A percentile compares a stretch with the other conserved stretches of the same genome.
These are phyloP conservation scores for Corythaixoides concolor DNA, from an alignment of 2,113 vertebrate species.

Conservation along the genomic window DNA sequence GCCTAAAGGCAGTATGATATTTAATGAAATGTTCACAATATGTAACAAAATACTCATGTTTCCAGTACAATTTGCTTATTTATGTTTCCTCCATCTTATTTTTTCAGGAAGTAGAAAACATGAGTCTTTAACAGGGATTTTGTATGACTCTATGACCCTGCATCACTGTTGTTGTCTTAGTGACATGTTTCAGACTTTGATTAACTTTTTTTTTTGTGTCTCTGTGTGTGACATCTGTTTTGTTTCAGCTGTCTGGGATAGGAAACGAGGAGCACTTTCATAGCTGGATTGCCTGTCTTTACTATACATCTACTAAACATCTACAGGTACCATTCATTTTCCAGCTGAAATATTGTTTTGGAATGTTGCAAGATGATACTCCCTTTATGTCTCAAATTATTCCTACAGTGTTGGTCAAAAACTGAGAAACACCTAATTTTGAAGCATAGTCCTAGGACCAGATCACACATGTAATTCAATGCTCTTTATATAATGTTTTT, in stretches of 20 bases:
- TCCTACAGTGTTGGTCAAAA: not conserved
- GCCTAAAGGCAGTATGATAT: not conserved
- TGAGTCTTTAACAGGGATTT: not conserved
- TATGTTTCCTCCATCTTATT: not conserved
- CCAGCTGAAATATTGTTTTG: constrained; percentile 31
- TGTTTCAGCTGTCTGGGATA: constrained; percentile 41
- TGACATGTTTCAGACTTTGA: not conserved
- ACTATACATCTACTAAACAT: not conserved
- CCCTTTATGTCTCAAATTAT: constrained; percentile 21
- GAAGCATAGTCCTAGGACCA: not conserved
- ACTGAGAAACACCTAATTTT: constrained; percentile 41
- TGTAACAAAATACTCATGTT: not conserved
- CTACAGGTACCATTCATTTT: constrained; percentile 20
- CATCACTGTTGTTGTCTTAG: not conserved
- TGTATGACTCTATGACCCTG: not conserved
- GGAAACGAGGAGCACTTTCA: constrained; percentile 44
- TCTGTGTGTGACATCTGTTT: constrained; percentile 28
- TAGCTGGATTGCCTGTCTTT: not conserved
- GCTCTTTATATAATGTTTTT: not conserved
- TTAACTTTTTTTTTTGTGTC: not conserved
- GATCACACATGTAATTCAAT: constrained; percentile 33
- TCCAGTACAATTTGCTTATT: not conserved
- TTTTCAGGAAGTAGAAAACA: not conserved
- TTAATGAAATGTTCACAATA: not conserved
- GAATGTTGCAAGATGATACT: constrained; percentile 55